These are phyloP conservation scores for Chouioia cunea DNA, from an alignment of 2,888 invertebrate genomes.

Conservation along the genomic window DNA sequence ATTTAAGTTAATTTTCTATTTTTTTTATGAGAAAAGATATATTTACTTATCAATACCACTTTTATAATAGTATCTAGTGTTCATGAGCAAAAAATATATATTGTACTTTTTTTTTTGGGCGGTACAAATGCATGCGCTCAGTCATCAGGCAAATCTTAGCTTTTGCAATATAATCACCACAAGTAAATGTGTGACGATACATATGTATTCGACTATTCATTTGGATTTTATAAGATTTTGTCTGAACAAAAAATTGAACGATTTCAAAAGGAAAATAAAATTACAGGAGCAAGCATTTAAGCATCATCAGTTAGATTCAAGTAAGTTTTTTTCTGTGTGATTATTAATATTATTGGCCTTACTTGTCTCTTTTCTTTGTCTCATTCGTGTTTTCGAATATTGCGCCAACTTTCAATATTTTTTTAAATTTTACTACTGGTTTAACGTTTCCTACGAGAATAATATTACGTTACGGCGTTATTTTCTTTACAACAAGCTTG, in stretches of 20 bases:
- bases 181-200: no score
- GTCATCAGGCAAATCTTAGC: no score
- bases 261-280: background rate
- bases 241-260: background rate
- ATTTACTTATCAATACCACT: no score
- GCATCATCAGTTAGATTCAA: slow-evolving; percentile 30
- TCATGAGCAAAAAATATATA: no score
- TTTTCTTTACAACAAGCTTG: slow-evolving; percentile 9
- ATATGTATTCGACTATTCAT: background rate
- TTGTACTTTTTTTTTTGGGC: no score
- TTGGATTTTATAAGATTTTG: background rate
- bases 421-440: slow-evolving; percentile 28
- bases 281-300: background rate
- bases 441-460: slow-evolving; percentile 38
- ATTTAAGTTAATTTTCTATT: no score
- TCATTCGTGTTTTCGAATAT: slow-evolving; percentile 27
- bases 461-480: slow-evolving; percentile 32
- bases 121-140: no score
- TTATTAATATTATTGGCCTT: slow-evolving; percentile 24
- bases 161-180: no score
- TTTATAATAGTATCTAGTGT: no score
- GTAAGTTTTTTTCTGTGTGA: slow-evolving; percentile 37
- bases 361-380: slow-evolving; percentile 18
- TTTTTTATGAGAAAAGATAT: no score
- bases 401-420: slow-evolving; percentile 37